These are phyloP conservation scores for human (Homo sapiens) DNA, from an alignment of 2,113 vertebrate genomes.

Conservation along the genomic window DNA sequence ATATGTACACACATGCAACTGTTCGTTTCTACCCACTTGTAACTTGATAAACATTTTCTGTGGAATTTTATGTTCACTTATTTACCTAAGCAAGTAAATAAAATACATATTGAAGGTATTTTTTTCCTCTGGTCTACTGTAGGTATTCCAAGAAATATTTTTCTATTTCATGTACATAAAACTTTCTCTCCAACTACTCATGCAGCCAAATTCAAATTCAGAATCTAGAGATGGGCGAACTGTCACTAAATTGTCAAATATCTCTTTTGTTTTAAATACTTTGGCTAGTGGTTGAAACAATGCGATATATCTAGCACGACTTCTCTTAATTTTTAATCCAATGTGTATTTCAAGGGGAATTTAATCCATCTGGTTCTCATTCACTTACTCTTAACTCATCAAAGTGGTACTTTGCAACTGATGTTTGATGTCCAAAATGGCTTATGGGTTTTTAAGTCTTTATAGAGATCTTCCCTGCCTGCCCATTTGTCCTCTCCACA, in stretches of 20 bases:
- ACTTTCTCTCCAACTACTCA: background rate
- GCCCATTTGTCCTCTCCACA: background rate
- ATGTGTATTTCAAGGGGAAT: conserved; percentile 69
- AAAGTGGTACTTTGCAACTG: conserved; percentile 55
- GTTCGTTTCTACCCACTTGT: background rate
- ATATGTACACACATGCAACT: background rate
- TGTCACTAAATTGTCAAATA: conserved; percentile 10
- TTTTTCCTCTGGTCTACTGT: background rate
- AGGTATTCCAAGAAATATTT: conserved; percentile 24
- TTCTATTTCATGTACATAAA: background rate
- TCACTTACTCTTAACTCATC: conserved; percentile 63
- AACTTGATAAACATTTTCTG: conserved; percentile 35
- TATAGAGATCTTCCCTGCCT: background rate
- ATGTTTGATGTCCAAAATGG: conserved; percentile 63
- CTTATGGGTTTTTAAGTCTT: conserved; percentile 41
- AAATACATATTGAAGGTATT: background rate
- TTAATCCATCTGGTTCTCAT: conserved; percentile 74
- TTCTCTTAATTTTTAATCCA: conserved; percentile 69
- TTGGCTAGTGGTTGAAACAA: background rate
- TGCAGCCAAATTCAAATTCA: background rate
- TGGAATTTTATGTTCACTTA: conserved; percentile 34
- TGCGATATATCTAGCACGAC: background rate
- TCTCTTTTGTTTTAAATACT: background rate
- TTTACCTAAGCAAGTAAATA: conserved; percentile 53
- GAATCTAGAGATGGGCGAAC: background rate